phyloP scores from a whole-genome alignment of 2,888 invertebrate species.

The Agonopterix arenella region DNA sequence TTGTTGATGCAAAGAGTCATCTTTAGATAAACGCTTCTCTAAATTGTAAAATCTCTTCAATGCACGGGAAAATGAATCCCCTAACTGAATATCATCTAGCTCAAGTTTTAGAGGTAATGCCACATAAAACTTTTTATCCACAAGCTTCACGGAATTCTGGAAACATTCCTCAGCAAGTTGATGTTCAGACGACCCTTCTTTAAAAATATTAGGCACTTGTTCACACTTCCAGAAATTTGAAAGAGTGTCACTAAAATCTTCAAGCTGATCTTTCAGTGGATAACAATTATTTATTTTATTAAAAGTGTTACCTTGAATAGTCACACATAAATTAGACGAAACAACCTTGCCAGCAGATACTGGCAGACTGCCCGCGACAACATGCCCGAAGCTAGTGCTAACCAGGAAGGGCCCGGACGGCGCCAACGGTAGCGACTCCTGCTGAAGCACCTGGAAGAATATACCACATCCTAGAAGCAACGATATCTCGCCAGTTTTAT shows the following conservation, averaged over 20 bases:
- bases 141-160: neutral
- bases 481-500: neutral
- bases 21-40: neutral
- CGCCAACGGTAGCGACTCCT: neutral
- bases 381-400: neutral
- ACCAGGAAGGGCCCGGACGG: neutral
- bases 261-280: neutral
- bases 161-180: neutral
- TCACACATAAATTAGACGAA: too few relatives aligned
- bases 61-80: neutral
- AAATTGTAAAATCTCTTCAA: neutral
- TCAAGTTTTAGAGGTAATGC: neutral
- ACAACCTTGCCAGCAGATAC: neutral
- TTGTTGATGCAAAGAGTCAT: neutral
- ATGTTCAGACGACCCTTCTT: neutral
- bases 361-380: neutral
- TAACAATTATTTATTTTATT: too few relatives aligned
- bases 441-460: neutral
- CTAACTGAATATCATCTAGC: neutral
- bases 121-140: neutral
- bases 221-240: neutral
- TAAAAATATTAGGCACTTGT: neutral
- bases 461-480: neutral
- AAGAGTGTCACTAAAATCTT: neutral
- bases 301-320: too few relatives aligned